These are phyloP conservation scores for Syngnathus rostellatus DNA, from an alignment of 2,797 vertebrate genomes.

Conservation along the genomic window DNA sequence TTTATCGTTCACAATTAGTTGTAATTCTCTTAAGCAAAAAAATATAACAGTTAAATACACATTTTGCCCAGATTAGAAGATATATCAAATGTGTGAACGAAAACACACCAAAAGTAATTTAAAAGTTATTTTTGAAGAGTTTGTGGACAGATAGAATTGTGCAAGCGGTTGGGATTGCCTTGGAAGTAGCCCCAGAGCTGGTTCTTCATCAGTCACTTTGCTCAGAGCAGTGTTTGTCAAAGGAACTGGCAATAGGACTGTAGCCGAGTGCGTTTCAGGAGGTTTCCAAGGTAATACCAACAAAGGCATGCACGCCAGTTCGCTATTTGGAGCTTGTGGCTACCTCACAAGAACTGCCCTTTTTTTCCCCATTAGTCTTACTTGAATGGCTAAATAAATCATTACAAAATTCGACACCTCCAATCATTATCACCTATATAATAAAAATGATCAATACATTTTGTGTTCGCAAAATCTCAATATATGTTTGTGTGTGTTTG, in stretches of 20 bases:
- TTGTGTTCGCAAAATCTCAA: neutral
- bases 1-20: neutral
- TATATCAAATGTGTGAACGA: neutral
- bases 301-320: conserved; percentile 11
- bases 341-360: neutral
- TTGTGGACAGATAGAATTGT: neutral
- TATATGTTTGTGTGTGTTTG: neutral
- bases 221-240: conserved; percentile 37
- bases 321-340: conserved; percentile 11
- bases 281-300: conserved; percentile 42
- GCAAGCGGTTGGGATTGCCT: neutral
- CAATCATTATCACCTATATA: neutral
- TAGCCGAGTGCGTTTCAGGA: conserved; percentile 38
- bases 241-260: conserved; percentile 30
- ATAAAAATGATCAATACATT: neutral
- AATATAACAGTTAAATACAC: neutral
- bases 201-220: conserved; percentile 22
- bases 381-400: neutral
- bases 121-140: neutral
- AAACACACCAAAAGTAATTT: neutral
- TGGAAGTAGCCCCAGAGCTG: conserved; percentile 46
- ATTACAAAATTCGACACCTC: neutral
- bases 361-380: neutral
- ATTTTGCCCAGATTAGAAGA: neutral
- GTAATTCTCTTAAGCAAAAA: neutral